Evolutionary conservation across 2,888 invertebrate species (phyloP), one percentile per base, ranked within the genome.

Genomic region (Aphrophora alni): DNA sequence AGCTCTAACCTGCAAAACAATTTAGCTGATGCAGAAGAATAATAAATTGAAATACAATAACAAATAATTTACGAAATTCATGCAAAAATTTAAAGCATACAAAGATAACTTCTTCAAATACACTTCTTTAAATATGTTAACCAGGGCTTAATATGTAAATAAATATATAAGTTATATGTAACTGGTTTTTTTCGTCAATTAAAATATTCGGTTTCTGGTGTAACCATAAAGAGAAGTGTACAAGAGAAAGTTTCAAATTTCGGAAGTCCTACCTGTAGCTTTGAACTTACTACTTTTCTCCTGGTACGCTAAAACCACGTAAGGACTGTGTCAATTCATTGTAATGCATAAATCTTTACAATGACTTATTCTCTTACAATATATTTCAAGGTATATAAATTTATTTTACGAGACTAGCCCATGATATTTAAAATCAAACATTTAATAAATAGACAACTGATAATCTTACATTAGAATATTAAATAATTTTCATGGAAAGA

Each of bases 231-330:
- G 14, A 59, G 59, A 59, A 59, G 59, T 59, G 59, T 21, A 59
- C 21, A 5, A 2, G 10, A 69, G 44, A 59, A 28, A 38, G 72
- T 26, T 25, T 59, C 17, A 8, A 81, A 78, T 72, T 69, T 78
- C 28, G 78, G 44, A 70, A 70, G 71, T 82, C 85, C 88, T 89
- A 89, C 89, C 89, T 89, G 89, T 87, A 85, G 88, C 87, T 87
- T 88, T 88, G 86, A 89, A 89, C 88, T 90, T 89, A 89, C 90
- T 90, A 89, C 90, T 90, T 90, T 91, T 92, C 91, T 92, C 93
- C 92, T 92, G 90, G 92, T 92, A 91, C 87, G 93, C 93, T 93
- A 91, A 85, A 89, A 89, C 84, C 84, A 75, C 69, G 78, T 68
- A 38, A 79, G 26, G 14, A 21, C 59, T 21, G 59, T 59, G 59